phyloP scores from a whole-genome alignment of 1,140 invertebrate genomes.

The Eciton burchellii region DNA sequence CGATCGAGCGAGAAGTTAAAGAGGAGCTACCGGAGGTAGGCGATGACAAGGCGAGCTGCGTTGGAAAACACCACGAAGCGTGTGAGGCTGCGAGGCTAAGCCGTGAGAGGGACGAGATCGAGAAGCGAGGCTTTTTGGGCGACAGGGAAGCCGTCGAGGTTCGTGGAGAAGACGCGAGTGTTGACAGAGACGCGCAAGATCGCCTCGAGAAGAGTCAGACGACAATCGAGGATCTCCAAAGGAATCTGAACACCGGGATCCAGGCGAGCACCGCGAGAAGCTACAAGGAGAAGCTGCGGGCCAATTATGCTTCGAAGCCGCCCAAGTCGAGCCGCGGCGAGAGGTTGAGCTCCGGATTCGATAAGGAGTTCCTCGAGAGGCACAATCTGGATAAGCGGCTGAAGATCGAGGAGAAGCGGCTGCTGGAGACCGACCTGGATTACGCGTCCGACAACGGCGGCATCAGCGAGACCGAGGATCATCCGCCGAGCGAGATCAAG shows the following conservation, averaged over 20 bases:
- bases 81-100: not conserved
- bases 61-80: conserved; percentile 16
- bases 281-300: conserved; percentile 74
- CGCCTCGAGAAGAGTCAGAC: conserved; percentile 72
- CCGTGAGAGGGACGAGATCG: conserved; percentile 9
- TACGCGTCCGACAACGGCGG: conserved; percentile 66
- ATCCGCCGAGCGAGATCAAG: not conserved
- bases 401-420: conserved; percentile 77
- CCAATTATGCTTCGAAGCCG: conserved; percentile 40
- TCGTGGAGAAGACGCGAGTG: not conserved
- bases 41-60: not conserved
- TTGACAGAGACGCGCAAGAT: conserved; percentile 67
- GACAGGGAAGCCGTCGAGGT: conserved; percentile 1
- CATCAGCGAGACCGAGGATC: conserved; percentile 24
- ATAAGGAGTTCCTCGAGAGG: conserved; percentile 76
- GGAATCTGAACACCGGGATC: conserved; percentile 77
- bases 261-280: conserved; percentile 76
- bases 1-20: conserved; percentile 4
- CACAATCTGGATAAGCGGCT: conserved; percentile 76
- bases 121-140: not conserved
- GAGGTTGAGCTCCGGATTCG: conserved; percentile 71
- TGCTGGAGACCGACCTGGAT: conserved; percentile 68
- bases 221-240: conserved; percentile 78
- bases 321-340: conserved; percentile 68
- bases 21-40: conserved; percentile 9